A percentile compares a stretch with the other conserved stretches of the same genome.
These are phyloP conservation scores for Brenthis daphne DNA, from an alignment of 2,888 invertebrate genomes.

Conservation along the genomic window DNA sequence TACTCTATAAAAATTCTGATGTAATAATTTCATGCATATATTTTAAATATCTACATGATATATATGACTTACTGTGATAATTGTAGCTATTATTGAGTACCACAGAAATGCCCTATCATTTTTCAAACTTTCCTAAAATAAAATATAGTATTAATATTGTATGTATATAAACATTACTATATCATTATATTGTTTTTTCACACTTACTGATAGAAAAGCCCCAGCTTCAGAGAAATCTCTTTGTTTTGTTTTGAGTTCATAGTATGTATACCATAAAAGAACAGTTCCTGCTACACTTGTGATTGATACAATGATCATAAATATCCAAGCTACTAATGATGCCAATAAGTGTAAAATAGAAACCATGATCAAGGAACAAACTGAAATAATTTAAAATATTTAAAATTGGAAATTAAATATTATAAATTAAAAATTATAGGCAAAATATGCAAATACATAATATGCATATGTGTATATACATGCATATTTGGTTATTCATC, in stretches of 20 bases:
- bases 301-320: conserved; percentile 90
- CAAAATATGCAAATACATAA: too few relatives aligned
- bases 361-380: conserved; percentile 91
- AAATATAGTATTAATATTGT: conserved; percentile 11
- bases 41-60: neutral
- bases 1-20: conserved; percentile 1
- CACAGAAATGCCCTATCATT: conserved; percentile 93
- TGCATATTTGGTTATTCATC: too few relatives aligned
- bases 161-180: conserved; percentile 1
- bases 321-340: conserved; percentile 92
- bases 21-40: neutral
- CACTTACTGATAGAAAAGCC: conserved; percentile 65
- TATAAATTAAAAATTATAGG: too few relatives aligned
- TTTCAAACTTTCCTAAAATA: conserved; percentile 89
- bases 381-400: conserved; percentile 73
- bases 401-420: too few relatives aligned
- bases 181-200: neutral
- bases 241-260: conserved; percentile 85
- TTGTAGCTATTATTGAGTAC: conserved; percentile 92
- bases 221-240: conserved; percentile 56
- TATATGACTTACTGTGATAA: conserved; percentile 88
- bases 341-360: conserved; percentile 92
- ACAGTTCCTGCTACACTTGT: conserved; percentile 89
- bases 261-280: conserved; percentile 94
- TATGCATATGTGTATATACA: too few relatives aligned